A percentile compares a stretch with the other conserved stretches of the same genome.
Conservation (phyloP, 2,888 invertebrate species). For the Amphimallon solstitiale region DNA sequence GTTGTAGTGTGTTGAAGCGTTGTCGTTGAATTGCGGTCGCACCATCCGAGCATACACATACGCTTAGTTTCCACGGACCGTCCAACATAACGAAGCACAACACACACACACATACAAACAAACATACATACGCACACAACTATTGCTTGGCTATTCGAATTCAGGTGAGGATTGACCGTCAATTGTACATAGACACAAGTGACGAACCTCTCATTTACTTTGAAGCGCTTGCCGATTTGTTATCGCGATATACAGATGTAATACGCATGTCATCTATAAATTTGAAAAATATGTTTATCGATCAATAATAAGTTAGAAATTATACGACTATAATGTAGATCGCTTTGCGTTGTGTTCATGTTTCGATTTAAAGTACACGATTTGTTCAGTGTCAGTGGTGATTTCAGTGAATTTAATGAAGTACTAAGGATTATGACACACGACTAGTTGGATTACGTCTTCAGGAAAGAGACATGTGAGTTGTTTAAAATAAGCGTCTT, state of each 20-base stretch:
- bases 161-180: conserved; percentile 37
- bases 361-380: too few relatives aligned
- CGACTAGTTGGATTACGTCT: too few relatives aligned
- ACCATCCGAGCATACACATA: not conserved
- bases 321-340: too few relatives aligned
- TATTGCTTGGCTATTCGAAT: conserved; percentile 7
- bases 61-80: not conserved
- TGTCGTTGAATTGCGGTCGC: conserved; percentile 5
- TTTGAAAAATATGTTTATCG: too few relatives aligned
- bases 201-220: conserved; percentile 17
- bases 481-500: too few relatives aligned
- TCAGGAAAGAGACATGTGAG: too few relatives aligned
- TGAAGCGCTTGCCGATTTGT: conserved; percentile 22
- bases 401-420: too few relatives aligned
- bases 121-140: not conserved
- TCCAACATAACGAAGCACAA: not conserved
- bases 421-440: too few relatives aligned
- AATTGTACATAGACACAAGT: conserved; percentile 33
- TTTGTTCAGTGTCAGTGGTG: too few relatives aligned
- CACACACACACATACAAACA: not conserved
- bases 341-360: too few relatives aligned
- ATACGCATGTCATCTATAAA: not conserved
- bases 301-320: too few relatives aligned
- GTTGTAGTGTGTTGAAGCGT: conserved; percentile 9
- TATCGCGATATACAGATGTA: conserved; percentile 10